phyloP scores from a whole-genome alignment of 2,888 invertebrate genomes.

The Leptinotarsa peninsularis region DNA sequence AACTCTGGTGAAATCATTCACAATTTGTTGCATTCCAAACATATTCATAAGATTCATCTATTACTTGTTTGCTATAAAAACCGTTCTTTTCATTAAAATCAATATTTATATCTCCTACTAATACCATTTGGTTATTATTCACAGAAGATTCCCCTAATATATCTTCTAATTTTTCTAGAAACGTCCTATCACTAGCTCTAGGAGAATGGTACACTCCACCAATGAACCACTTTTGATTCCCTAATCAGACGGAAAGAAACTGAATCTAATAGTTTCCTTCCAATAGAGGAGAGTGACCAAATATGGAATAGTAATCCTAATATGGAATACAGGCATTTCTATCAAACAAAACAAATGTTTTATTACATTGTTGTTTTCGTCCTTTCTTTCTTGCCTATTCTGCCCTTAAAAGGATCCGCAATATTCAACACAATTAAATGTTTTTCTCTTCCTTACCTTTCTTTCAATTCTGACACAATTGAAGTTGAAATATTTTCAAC shows the following conservation, averaged over 20 bases:
- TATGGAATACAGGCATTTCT: too few relatives aligned
- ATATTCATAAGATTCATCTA: constrained; percentile 2
- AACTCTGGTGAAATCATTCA: not conserved
- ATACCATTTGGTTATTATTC: not conserved
- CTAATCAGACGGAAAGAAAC: not conserved
- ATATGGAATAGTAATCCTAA: too few relatives aligned
- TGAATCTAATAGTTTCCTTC: not conserved
- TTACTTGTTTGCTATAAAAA: constrained; percentile 9
- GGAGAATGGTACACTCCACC: constrained; percentile 11
- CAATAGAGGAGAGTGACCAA: not conserved
- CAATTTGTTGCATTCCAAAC: not conserved
- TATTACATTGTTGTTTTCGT: too few relatives aligned
- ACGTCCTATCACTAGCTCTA: not conserved
- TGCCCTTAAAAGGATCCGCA: too few relatives aligned
- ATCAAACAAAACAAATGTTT: too few relatives aligned
- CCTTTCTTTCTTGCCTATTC: too few relatives aligned
- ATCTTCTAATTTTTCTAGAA: not conserved
- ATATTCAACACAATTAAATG: too few relatives aligned
- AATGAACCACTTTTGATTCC: constrained; percentile 10
- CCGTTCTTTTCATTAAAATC: not conserved
- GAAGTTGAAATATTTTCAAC: too few relatives aligned
- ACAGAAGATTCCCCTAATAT: not conserved
- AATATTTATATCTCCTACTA: constrained; percentile 10
- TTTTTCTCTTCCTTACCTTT: too few relatives aligned
- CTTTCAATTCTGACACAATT: too few relatives aligned